These are phyloP conservation scores for Crocodylus rhombifer DNA, from an alignment of 2,797 vertebrate species.

Conservation along the genomic window DNA sequence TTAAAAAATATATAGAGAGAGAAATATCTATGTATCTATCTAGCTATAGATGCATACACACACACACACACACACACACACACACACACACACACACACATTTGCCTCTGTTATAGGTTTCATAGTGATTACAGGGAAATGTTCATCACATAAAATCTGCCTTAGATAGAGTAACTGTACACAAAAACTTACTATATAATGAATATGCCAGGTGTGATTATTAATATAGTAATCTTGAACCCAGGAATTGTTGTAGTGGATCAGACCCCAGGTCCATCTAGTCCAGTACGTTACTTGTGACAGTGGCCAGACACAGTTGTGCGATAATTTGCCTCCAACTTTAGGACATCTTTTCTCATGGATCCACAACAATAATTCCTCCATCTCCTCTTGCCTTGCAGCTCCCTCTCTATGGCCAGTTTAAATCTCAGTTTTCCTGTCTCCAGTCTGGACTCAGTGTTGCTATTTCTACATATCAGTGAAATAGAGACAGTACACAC, in stretches of 20 bases:
- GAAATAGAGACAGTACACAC: not conserved
- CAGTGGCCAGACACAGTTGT: not conserved
- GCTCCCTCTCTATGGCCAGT: not conserved
- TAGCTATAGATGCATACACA: no score
- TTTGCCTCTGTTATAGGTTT: not conserved
- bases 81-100: no score
- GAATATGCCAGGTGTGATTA: not conserved
- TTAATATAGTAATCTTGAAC: not conserved
- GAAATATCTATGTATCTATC: no score
- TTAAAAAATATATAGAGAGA: slow-evolving; percentile 5
- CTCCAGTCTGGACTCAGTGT: not conserved
- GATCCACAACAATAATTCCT: accelerated
- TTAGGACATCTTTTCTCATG: not conserved
- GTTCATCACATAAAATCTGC: slow-evolving; percentile 1
- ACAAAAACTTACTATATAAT: accelerated
- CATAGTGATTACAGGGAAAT: slow-evolving; percentile 53
- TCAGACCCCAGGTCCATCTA: accelerated
- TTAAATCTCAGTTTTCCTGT: not conserved
- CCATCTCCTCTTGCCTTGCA: not conserved
- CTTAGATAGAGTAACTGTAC: not conserved
- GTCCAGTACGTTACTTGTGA: not conserved
- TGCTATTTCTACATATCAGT: not conserved
- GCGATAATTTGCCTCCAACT: not conserved
- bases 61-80: no score
- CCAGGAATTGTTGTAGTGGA: not conserved